Evolutionary conservation across 2,888 invertebrate genomes (phyloP), one percentile per base, ranked within the genome.

Genomic region (Drosophila buzzatii): DNA sequence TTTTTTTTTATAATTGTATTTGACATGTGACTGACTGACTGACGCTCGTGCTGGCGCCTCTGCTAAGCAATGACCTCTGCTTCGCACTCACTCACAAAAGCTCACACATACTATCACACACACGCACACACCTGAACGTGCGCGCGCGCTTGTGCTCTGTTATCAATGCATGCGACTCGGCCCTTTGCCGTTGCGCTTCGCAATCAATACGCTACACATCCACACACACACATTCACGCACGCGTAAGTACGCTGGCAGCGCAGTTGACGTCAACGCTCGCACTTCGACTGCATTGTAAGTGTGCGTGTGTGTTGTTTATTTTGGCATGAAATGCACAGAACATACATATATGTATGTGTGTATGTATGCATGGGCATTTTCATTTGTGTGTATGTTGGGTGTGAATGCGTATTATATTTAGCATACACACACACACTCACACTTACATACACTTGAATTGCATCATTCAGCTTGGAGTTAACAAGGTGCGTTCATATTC

Each of bases 41-140:
- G 55, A 51, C 59, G 39, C 39, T 53, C 57, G 14, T 41, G 70
- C 65, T 53, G 75, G 62, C 66, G 75, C 72, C 76, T 53, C 49
- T 31, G 37, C 76, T 61, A 72, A 72, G 64, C 76, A 76, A 61
- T 76, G 76, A 72, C 72, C 76, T 73, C 73, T 76, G 73, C 62
- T 59, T 55, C 44, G 45, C 51, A 51, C 51, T 49, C 37, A 1
- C 49, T 41, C 67, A 37, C 41, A 23, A 3, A 47, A 41, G 10
- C 52, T 42, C 53, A 51, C 57, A 55, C 45, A 39, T 10, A 49
- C 9, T 18, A 10, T 12, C 10, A 45, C 42, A 66, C 31, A 57
- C 6, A 52, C 14, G 47, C 35, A 51, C 23, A 31, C 9, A 76
- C 61, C 57, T 61, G 53, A 73, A 18, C 18, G 39, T 20, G 33